Base-by-base conservation (phyloP, 1,140 invertebrate species). In the Zaprionus lachaisei region DNA sequence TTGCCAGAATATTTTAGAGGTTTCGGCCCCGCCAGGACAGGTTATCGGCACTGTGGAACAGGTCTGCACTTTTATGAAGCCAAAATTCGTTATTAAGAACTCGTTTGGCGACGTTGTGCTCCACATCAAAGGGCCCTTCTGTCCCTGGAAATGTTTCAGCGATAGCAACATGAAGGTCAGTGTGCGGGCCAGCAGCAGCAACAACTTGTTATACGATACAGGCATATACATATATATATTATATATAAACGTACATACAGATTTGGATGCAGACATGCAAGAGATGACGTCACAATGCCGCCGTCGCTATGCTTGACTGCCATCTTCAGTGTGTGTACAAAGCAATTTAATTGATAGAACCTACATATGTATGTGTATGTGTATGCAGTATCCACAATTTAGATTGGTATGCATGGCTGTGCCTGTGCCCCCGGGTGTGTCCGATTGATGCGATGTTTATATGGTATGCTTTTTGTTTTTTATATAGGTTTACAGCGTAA, bases 1-100 rank as follows among this genome's bases (percentile, higher is more conserved):
- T 92, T 98, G 96, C 93, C 93, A 97, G 79, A 96, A 97, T 93
- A 96, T 95, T 82, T 94, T 97, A 17, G 74, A 93, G 80, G 92
- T 94, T 26, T 94, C 91, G 61, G 89, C 93, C 0, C 94, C 94
- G 1, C 94, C 94, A 0, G 93, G 91, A 2, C 79, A 91, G 4
- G 78, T 95, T 2, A 93, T 97, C 63, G 96, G 97, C 1, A 95
- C 93, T 2, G 94, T 97, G 12, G 94, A 95, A 47, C 96, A 97
- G 93, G 94, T 96, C n/a, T 97, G 96, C 95, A 95, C 94, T 34
- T 91, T 96, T 26, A 93, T 94, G 51, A 93, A 93, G 22, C 96
- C 96, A 1, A 93, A 94, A 28, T 97, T 96, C 79, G 91, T 93
- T 2, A 93, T 98, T 24, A 94, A 95, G 70, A 94, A 97, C 84